Evolutionary conservation across 2,888 invertebrate species (phyloP).

Genomic region (Lapara coniferarum): DNA sequence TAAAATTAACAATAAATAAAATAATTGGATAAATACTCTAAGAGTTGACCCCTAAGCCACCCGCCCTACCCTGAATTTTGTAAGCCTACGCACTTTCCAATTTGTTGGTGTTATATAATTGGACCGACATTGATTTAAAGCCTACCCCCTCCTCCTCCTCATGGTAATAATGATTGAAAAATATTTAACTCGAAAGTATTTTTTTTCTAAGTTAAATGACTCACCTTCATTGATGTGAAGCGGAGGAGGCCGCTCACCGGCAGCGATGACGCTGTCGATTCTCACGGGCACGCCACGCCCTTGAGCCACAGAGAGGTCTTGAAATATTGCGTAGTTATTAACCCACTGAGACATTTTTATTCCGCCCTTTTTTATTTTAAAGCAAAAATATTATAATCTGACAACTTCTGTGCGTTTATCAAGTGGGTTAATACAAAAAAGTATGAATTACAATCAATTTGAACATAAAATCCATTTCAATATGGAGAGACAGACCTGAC

Average conservation of each 20-base stretch:
- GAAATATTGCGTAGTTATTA: constrained; percentile 51
- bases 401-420: neutral
- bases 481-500: neutral
- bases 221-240: constrained; percentile 53
- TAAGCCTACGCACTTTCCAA: no score
- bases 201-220: constrained; percentile 37
- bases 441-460: neutral
- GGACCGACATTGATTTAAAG: no score
- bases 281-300: constrained; percentile 55
- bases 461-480: neutral
- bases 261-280: constrained; percentile 39
- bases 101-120: no score
- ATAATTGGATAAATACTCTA: no score
- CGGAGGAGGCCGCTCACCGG: constrained; percentile 48
- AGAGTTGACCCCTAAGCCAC: no score
- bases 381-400: neutral
- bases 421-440: constrained; percentile 6
- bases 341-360: constrained; percentile 52
- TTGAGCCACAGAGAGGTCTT: constrained; percentile 60
- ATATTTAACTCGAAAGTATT: neutral
- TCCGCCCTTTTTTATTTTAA: neutral
- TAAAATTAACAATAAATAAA: no score
- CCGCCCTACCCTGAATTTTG: no score
- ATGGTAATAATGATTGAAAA: no score
- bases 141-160: no score